Base-by-base conservation (phyloP, 1,140 invertebrate species). In the Drosophila mayri region DNA sequence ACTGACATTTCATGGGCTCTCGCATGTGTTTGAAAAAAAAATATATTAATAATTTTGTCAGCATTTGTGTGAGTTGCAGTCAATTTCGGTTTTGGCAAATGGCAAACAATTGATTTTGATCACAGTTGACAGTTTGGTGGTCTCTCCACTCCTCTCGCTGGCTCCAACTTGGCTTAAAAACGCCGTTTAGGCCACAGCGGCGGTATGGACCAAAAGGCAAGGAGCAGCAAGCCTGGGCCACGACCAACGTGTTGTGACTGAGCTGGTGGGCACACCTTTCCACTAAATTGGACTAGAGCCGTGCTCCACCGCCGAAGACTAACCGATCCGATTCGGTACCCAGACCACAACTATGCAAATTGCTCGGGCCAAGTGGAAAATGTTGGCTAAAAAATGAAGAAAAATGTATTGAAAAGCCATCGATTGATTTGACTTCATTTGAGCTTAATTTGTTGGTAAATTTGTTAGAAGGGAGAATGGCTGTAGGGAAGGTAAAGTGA, bases 81-180 rank as follows among this genome's bases (percentile, higher is more conserved):
- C 79, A 65, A 76, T 81, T 75, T 75, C 38, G 79, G 57, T 77
- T 75, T 70, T 52, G 79, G 70, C 75, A 70, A 70, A 66, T 79
- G 68, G 50, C 75, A 78, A 65, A 47, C 66, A 76, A 79, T 86
- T 86, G 79, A 87, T 79, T 87, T 87, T 77, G 76, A 87, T 87
- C 76, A 55, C 60, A 79, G 58, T 67, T 83, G 83, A 83, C 84
- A 79, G 83, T 80, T 67, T 22, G 62, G 41, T 25, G 25, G 25
- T 25, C 25, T 28, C 68, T 41, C 41, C 50, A 47, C 66, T 28
- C 63, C 47, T 37, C 47, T 68, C 46, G 62, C 72, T 54, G 25
- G 47, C 58, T 43, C 58, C 63, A 75, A 77, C 40, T 81, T 81
- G 74, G 57, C 81, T 70, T 55, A 55, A 81, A 85, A 85, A 59